Evolutionary conservation across 1,140 invertebrate species (phyloP), one percentile per base, ranked within the genome.

Genomic region (Lordiphosa collinella): DNA sequence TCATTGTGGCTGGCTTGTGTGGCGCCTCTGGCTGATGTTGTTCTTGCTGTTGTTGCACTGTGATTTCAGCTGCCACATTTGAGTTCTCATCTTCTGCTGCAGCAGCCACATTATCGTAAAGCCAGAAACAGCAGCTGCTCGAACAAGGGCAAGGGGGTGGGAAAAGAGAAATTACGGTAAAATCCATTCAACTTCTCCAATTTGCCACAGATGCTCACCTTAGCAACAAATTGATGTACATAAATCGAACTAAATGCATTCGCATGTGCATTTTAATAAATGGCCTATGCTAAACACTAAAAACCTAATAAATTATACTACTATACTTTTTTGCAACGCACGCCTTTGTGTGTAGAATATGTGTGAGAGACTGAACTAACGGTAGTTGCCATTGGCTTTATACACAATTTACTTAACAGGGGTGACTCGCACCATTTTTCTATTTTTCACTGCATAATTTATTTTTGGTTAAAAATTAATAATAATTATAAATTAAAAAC

Each of bases 231-330:
- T 82, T 82, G 25, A 82, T 82, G 63, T 84, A 82, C 76, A 82
- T 82, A 54, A 82, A 82, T 25, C 76, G 76, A 58, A 82, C 67
- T 34, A 82, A 72, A 76, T 82, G 78, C 58, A 84, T 46, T 48
- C 78, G 64, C 11, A 82, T 71, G 51, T 58, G 64, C 76, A 82
- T 82, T 44, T 41, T 84, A 41, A 35, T 48, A 35, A 35, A 35
- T 56, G 9, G 18, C 35, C 67, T 29, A 50, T 31, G 18, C 36
- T 44, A 12, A 40, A 51, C 29, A 32, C 11, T 41, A 25, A 37
- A 18, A 18, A 14, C 25, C n/a, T 22, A 41, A 54, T 38, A 44
- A 16, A 10, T 49, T 11, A 40, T 13, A 47, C 25, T 43, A n/a
- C 4, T 38, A 16, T 43, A n/a, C 4, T 38, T 52, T 52, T 54